Conservation (phyloP, 2,113 vertebrate species). For the Bambusicola thoracicus region DNA sequence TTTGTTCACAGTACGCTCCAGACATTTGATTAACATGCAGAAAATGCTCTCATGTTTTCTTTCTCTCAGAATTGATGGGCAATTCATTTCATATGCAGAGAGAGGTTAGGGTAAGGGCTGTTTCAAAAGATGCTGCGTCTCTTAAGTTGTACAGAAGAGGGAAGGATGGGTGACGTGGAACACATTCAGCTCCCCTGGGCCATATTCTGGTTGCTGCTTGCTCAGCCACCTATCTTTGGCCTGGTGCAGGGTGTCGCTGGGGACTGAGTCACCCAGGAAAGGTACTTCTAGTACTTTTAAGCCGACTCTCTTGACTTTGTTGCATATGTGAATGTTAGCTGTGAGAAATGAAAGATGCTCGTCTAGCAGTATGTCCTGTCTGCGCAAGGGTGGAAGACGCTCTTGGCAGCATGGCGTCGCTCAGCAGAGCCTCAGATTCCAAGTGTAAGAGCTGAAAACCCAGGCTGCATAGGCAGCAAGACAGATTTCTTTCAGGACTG, state of each 20-base stretch:
- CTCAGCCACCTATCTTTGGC: accelerated
- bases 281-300: background rate
- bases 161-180: background rate
- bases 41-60: background rate
- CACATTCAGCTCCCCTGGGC: background rate
- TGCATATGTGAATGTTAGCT: accelerated
- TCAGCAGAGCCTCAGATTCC: background rate
- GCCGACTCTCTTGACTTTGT: background rate
- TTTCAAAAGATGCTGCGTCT: background rate
- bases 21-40: background rate
- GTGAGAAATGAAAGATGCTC: background rate
- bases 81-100: background rate
- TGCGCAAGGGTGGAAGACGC: background rate
- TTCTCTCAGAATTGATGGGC: background rate
- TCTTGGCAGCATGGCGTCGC: accelerated
- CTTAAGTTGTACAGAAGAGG: background rate
- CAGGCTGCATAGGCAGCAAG: background rate
- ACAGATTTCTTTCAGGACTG: accelerated
- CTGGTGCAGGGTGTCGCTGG: background rate
- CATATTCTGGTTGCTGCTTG: background rate
- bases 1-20: background rate
- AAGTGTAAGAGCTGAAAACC: background rate
- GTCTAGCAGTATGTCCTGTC: background rate
- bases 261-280: background rate
- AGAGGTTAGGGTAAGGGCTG: background rate